These are phyloP conservation scores for Motacilla tschutschensis DNA, from an alignment of 2,113 vertebrate genomes.

Conservation along the genomic window DNA sequence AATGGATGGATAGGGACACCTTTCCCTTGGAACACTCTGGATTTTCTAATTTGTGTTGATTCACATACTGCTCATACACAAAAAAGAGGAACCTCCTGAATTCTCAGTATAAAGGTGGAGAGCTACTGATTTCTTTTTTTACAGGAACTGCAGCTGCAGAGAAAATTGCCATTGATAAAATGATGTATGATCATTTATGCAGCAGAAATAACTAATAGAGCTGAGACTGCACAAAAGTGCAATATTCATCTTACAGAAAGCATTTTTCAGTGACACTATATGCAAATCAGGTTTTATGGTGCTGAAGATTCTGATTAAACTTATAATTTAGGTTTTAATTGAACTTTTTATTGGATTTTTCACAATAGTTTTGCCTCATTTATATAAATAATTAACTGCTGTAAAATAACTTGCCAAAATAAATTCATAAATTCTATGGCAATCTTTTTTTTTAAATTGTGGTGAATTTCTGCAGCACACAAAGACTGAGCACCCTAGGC, in stretches of 20 bases:
- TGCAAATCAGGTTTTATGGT: constrained; percentile 58
- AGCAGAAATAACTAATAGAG: constrained; percentile 59
- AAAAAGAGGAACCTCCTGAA: not conserved
- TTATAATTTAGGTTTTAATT: constrained; percentile 70
- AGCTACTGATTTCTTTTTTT: not conserved
- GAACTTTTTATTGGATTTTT: constrained; percentile 62
- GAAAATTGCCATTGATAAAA: constrained; percentile 56
- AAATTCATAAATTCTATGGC: constrained; percentile 47
- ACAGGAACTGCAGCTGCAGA: constrained; percentile 37
- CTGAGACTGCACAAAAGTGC: constrained; percentile 50
- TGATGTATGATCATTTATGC: constrained; percentile 52
- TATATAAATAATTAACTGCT: constrained; percentile 63
- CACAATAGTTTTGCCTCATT: constrained; percentile 56
- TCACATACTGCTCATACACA: not conserved
- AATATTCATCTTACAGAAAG: constrained; percentile 37
- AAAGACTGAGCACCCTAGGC: not conserved
- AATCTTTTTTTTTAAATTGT: not conserved
- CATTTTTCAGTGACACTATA: constrained; percentile 62
- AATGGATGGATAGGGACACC: not conserved
- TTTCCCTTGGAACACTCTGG: not conserved
- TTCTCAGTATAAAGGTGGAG: not conserved
- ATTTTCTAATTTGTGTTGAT: not conserved
- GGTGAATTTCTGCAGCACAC: not conserved
- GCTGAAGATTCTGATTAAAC: constrained; percentile 58
- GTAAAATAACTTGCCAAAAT: constrained; percentile 54